Evolutionary conservation across 2,888 invertebrate species (phyloP).

Genomic region (Drosophila anomalata): DNA sequence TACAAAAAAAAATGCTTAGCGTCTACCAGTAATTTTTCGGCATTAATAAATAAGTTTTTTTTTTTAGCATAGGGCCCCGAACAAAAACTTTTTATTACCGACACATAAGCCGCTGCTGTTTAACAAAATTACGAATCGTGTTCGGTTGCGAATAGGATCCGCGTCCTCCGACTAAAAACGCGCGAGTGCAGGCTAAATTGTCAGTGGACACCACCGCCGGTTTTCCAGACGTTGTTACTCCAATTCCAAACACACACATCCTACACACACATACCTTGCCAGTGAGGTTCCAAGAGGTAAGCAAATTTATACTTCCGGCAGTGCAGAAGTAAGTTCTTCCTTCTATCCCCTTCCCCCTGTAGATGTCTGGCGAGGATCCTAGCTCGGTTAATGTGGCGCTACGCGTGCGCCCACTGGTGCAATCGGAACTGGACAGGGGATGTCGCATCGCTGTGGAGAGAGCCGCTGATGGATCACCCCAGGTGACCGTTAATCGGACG

Average conservation of each 20-base stretch:
- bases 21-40: conserved; percentile 1
- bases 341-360: neutral
- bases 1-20: neutral
- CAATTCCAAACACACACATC: neutral
- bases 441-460: conserved; percentile 90
- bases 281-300: neutral
- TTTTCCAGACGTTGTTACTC: neutral
- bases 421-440: conserved; percentile 89
- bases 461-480: conserved; percentile 86
- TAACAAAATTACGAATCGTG: neutral
- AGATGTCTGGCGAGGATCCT: conserved; percentile 38
- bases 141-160: conserved; percentile 1
- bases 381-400: conserved; percentile 87
- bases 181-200: conserved; percentile 3
- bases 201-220: neutral
- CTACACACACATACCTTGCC: neutral
- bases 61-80: neutral
- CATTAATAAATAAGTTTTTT: neutral
- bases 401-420: conserved; percentile 91
- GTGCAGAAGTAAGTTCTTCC: neutral
- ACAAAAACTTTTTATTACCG: neutral
- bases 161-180: neutral
- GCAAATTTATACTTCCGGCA: neutral
- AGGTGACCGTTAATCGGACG: conserved; percentile 88
- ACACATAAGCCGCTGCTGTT: neutral